Conservation (phyloP, 2,113 vertebrate species). For the Microcebus jonahi region DNA sequence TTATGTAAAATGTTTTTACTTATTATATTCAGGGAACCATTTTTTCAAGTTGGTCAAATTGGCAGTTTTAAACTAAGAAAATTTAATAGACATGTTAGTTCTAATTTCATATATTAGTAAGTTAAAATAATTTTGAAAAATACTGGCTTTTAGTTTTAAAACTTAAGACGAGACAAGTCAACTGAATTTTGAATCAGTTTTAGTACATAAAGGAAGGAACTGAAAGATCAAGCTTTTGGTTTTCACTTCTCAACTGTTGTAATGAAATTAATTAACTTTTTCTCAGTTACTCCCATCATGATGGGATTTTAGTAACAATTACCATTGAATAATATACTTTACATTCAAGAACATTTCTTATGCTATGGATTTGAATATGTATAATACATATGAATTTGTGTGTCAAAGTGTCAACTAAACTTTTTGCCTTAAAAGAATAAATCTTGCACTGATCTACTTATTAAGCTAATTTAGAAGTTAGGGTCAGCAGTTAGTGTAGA, state of each 20-base stretch:
- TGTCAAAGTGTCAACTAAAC: background rate
- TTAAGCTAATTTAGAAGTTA: background rate
- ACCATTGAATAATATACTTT: background rate
- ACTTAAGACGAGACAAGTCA: background rate
- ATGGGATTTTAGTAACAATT: background rate
- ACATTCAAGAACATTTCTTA: background rate
- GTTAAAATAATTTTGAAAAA: conserved; percentile 2
- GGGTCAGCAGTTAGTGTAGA: background rate
- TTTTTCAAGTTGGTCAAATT: background rate
- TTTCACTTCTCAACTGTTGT: background rate
- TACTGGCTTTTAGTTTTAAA: background rate
- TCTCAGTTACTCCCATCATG: conserved; percentile 1
- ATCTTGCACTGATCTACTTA: background rate
- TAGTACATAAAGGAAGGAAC: background rate
- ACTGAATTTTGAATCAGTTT: background rate
- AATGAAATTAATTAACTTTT: background rate
- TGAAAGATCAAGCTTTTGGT: background rate
- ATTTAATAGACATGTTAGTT: background rate
- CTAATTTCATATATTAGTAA: background rate
- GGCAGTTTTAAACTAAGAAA: background rate
- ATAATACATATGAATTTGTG: background rate
- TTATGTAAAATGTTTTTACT: background rate
- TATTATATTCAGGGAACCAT: background rate
- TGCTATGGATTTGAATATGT: background rate
- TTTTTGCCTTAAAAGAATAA: conserved; percentile 6